Base-by-base conservation (phyloP, 2,888 invertebrate genomes). In the Chloroclystis v-ata region DNA sequence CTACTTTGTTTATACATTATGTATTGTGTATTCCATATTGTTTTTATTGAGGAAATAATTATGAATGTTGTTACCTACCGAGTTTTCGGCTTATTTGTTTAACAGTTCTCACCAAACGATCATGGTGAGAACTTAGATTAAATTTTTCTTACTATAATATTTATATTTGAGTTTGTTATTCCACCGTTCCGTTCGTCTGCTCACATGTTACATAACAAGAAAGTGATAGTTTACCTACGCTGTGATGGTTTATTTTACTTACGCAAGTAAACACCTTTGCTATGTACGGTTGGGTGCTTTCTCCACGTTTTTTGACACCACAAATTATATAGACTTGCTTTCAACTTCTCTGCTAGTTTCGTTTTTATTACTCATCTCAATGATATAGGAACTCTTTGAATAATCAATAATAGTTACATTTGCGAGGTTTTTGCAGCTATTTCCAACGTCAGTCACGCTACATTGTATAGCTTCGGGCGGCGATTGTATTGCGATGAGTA, bases 131-230 rank as follows among this genome's bases (percentile, higher is more conserved):
- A 20, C 3, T 20, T 20, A 20, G 5, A 20, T 4, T 5, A 5
- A 5, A 20, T 20, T 20, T 4, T 20, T 20, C 5, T 20, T 2
- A 20, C 2, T 5, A 20, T 20, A 20, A n/a, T 20, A 2, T 20
- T 20, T 20, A 20, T 20, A 5, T 20, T 20, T 20, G 2, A 4
- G 20, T 20, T 20, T 20, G 20, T 20, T 4, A 50, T 53, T 50
- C 38, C 39, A 46, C 49, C 57, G 57, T 59, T 59, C 52, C 55
- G 50, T 54, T n/a, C 47, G 54, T 54, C 57, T 52, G 49, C 42
- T 32, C 55, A 61, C 50, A 57, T 46, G 56, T 79, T 74, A 69
- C 56, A 60, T 70, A 78, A 80, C 53, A 72, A 63, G 75, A 80
- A 80, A 80, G 78, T 71, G 69, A 71, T 74, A 70, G 63, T 60